Conservation (phyloP, 2,797 vertebrate species). For the Taeniopygia guttata region DNA sequence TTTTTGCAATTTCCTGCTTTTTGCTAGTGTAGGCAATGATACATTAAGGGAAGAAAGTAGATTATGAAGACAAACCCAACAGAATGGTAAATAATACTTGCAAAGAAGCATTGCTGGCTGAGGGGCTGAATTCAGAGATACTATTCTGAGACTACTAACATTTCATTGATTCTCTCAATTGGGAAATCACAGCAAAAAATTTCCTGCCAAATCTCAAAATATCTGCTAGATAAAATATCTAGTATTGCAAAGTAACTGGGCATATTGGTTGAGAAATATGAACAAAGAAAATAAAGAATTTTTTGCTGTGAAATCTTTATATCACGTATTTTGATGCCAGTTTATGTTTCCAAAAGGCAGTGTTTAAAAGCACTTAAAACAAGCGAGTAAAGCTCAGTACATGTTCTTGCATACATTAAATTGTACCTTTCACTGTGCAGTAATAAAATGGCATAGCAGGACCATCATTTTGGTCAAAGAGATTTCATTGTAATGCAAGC, state of each 20-base stretch:
- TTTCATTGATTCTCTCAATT: not conserved
- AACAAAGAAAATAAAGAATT: not conserved
- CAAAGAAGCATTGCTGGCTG: not conserved
- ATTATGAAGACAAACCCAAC: not conserved
- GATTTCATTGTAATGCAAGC: slow-evolving; percentile 31
- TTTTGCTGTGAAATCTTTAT: slow-evolving; percentile 32
- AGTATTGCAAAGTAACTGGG: not conserved
- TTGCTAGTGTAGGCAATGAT: not conserved
- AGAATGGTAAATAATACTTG: not conserved
- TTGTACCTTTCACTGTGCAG: slow-evolving; percentile 31
- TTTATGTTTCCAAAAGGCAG: slow-evolving; percentile 54
- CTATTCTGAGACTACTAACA: not conserved
- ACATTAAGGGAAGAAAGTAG: not conserved
- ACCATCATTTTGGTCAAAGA: slow-evolving; percentile 39
- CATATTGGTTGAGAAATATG: not conserved
- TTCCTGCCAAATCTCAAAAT: not conserved
- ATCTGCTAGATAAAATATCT: not conserved
- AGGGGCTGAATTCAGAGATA: not conserved
- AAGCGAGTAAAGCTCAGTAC: slow-evolving; percentile 32
- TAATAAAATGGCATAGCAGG: slow-evolving; percentile 17
- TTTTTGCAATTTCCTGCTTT: not conserved
- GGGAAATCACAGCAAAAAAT: slow-evolving; percentile 8
- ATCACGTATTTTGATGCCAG: slow-evolving; percentile 8
- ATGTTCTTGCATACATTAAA: slow-evolving; percentile 37
- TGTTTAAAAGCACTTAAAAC: slow-evolving; percentile 52